Conservation (phyloP, 2,797 vertebrate genomes). For the Distichodus sexfasciatus region DNA sequence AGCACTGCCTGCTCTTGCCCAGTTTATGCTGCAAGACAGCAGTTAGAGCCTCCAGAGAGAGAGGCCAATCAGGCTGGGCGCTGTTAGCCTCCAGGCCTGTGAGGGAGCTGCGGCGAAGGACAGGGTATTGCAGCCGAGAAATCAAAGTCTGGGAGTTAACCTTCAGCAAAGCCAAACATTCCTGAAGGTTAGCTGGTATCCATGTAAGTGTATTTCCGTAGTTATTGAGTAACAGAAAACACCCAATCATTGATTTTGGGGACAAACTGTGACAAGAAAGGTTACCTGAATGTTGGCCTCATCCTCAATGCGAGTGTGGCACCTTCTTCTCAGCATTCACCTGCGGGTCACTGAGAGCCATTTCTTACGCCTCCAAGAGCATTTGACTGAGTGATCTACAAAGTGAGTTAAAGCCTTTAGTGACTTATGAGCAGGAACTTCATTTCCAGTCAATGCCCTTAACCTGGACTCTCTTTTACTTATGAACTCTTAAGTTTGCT, state of each 20-base stretch:
- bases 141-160: neutral
- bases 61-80: constrained; percentile 58
- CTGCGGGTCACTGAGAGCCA: constrained; percentile 63
- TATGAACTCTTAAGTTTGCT: too few relatives aligned
- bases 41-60: constrained; percentile 62
- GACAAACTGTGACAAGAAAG: neutral
- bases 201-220: neutral
- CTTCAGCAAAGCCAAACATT: neutral
- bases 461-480: neutral
- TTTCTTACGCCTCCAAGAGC: constrained; percentile 63
- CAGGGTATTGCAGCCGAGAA: neutral
- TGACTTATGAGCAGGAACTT: constrained; percentile 12
- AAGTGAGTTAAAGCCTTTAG: constrained; percentile 24
- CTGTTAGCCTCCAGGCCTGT: constrained; percentile 56
- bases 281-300: constrained; percentile 80
- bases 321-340: constrained; percentile 71
- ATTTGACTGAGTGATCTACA: constrained; percentile 69
- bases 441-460: neutral
- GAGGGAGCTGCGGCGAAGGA: constrained; percentile 38
- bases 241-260: neutral
- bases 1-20: constrained; percentile 74
- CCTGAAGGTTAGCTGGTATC: neutral
- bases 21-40: constrained; percentile 70
- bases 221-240: neutral
- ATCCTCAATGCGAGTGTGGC: constrained; percentile 75